Base-by-base conservation (phyloP, 1,140 invertebrate species). In the Mercenaria mercenaria region DNA sequence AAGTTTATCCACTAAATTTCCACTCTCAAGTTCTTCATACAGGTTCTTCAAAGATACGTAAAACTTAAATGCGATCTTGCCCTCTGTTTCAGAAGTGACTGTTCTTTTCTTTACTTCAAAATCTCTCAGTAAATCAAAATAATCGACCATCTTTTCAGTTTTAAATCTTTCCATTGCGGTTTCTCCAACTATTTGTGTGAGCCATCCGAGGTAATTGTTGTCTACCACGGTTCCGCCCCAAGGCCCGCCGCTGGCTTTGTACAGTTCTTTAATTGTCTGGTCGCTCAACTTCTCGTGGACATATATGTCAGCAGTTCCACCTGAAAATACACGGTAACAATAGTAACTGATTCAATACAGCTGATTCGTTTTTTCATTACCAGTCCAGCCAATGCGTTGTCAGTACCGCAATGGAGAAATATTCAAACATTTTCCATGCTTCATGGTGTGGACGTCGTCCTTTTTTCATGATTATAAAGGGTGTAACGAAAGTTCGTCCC, bases 181-280 rank as follows among this genome's bases (percentile, higher is more conserved):
- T 43, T 81, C 59, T 10, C 84, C 88, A 50, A 92, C 41, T 4
- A 92, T 84, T 26, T 80, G 64, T 15, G 23, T 74, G 3, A 92
- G 64, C 52, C 88, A 34, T 26, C 76, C 37, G 10, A 87, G 32
- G 23, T 90, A 89, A 29, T 77, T 41, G 0, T 82, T 23, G 43
- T 92, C 92, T 15, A 92, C 91, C 0, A 72, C 61, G 11, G 83
- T 91, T 1, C 92, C 92, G 18, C 92, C 92, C 85, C 92, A 92
- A 29, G 88, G 88, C 23, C 89, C 88, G 1, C 92, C 92, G 23
- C 85, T 89, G 0, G 90, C 90, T 59, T 88, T 90, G 29, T 76
- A 72, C 2, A 92, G 29, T 59, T 92, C 90, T 67, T 77, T 88
- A 29, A 92, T 59, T 13, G 69, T 77, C 15, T 77, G 80, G 20